Conservation (phyloP, 2,113 vertebrate species). For the Heloderma charlesbogerti region DNA sequence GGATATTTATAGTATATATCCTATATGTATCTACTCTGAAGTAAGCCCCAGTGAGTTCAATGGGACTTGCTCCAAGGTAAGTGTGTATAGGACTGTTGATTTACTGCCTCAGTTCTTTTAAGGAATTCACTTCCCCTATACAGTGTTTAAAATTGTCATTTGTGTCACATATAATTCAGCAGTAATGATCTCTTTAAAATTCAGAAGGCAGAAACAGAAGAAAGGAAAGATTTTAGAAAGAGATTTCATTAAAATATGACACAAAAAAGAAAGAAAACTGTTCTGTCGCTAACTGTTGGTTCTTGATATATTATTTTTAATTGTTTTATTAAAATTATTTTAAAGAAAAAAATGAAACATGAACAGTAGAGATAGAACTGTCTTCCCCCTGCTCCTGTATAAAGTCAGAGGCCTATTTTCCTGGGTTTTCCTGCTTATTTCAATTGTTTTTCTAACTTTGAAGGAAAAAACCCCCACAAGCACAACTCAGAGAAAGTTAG, state of each 20-base stretch:
- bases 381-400: neutral
- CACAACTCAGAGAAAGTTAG: neutral
- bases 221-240: conserved; percentile 16
- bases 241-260: conserved; percentile 11
- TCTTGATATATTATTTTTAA: conserved; percentile 50
- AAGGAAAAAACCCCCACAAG: neutral
- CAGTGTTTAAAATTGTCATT: conserved; percentile 7
- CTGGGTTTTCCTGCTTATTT: fast-evolving
- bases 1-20: neutral
- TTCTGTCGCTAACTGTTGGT: conserved; percentile 35
- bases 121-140: neutral
- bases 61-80: neutral
- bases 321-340: conserved; percentile 5
- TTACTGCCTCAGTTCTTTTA: neutral
- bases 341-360: neutral
- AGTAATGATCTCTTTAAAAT: neutral
- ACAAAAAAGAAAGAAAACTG: conserved; percentile 4
- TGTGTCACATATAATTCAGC: neutral
- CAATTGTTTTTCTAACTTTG: neutral
- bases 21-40: neutral
- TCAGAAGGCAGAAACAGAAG: conserved; percentile 18
- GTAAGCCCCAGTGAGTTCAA: neutral
- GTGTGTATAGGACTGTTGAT: neutral
- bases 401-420: neutral
- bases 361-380: neutral